phyloP scores from a whole-genome alignment of 2,888 invertebrate genomes.

The Stratiomys singularior region DNA sequence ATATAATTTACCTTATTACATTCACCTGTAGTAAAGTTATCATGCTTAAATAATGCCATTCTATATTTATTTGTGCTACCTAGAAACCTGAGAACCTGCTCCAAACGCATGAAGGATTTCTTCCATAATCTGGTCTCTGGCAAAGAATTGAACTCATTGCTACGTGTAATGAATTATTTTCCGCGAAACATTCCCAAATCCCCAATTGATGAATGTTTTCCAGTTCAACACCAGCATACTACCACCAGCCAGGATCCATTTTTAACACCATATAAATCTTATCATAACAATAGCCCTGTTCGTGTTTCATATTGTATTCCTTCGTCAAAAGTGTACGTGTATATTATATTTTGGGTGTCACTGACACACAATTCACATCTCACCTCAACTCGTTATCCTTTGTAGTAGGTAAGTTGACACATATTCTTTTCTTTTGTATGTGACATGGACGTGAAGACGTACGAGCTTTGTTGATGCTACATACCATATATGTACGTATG shows the following conservation, averaged over 20 bases:
- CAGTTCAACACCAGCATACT: background rate
- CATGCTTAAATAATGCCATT: too few relatives aligned
- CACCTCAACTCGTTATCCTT: slow-evolving; percentile 22
- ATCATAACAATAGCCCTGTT: slow-evolving; percentile 12
- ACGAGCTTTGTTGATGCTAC: background rate
- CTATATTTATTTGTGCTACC: too few relatives aligned
- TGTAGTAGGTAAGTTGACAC: slow-evolving; percentile 8
- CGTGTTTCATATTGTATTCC: slow-evolving; percentile 2
- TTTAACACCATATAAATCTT: background rate
- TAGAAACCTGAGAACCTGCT: too few relatives aligned
- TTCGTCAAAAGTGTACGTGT: background rate
- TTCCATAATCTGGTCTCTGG: too few relatives aligned
- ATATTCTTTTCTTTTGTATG: slow-evolving; percentile 1
- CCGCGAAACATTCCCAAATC: too few relatives aligned
- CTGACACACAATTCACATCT: slow-evolving; percentile 2
- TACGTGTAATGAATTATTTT: too few relatives aligned
- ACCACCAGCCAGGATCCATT: background rate
- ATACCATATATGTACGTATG: background rate
- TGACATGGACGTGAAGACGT: background rate
- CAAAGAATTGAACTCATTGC: too few relatives aligned
- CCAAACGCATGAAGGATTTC: too few relatives aligned
- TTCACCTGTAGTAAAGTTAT: too few relatives aligned
- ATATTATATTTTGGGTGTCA: slow-evolving; percentile 8
- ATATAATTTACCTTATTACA: too few relatives aligned
- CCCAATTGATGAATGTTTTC: too few relatives aligned